Percentiles rank a stretch among this genome's conserved stretches.
Evolutionary conservation across 1,140 invertebrate species (phyloP).

Genomic region (Druon quercuslanigerum): DNA sequence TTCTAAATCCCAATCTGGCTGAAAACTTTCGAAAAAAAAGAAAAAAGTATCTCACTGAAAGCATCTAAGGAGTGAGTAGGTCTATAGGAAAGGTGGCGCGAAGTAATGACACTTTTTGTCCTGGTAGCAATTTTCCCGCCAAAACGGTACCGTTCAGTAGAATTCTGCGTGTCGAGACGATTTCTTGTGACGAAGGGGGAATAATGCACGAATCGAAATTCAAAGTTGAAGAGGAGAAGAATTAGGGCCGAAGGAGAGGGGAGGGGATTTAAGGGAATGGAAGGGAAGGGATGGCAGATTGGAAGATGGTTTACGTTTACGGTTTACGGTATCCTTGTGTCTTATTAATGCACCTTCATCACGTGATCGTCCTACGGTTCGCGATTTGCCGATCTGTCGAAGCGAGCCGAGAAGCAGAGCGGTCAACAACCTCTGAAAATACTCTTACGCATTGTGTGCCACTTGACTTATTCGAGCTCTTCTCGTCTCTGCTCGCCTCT

Average conservation of each 20-base stretch:
- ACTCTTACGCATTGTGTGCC: conserved; percentile 74
- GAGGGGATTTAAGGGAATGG: neutral
- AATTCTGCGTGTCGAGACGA: conserved; percentile 8
- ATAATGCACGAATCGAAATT: neutral
- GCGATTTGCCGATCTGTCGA: conserved; percentile 45
- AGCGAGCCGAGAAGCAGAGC: conserved; percentile 66
- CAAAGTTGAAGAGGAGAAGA: neutral
- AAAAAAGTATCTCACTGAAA: no score
- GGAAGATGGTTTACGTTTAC: conserved; percentile 41
- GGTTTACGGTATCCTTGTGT: conserved; percentile 50
- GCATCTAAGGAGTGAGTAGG: no score
- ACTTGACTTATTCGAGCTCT: conserved; percentile 63
- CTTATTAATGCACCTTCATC: conserved; percentile 35
- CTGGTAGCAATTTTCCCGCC: conserved; percentile 12
- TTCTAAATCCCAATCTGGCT: no score
- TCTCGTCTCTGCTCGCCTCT: neutral
- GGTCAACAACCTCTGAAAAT: conserved; percentile 68
- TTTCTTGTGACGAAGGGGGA: conserved; percentile 18
- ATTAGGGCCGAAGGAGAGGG: neutral
- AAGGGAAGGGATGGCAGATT: conserved; percentile 25
- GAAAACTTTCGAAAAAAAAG: no score
- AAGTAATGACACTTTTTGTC: neutral
- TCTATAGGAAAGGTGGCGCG: neutral
- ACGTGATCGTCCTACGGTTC: conserved; percentile 40
- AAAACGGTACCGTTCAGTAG: conserved; percentile 22